phyloP scores from a whole-genome alignment of 2,888 invertebrate species.

The Aspidapion aeneum region DNA sequence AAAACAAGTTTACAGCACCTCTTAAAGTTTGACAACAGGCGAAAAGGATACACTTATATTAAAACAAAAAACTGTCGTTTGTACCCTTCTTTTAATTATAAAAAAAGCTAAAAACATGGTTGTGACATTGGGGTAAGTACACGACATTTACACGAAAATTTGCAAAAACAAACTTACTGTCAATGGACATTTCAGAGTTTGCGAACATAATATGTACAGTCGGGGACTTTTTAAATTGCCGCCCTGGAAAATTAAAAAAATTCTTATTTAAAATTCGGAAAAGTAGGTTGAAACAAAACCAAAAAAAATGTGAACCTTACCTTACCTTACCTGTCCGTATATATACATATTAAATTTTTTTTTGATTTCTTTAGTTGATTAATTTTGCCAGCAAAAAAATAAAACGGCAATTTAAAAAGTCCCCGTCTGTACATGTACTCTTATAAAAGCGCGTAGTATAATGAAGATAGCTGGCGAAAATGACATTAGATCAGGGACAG shows the following conservation, averaged over 20 bases:
- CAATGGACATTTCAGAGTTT: constrained; percentile 79
- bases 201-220: too few species aligned
- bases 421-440: too few species aligned
- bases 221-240: too few species aligned
- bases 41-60: constrained; percentile 74
- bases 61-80: constrained; percentile 89
- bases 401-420: too few species aligned
- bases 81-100: constrained; percentile 77
- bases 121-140: constrained; percentile 72
- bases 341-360: too few species aligned
- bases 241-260: too few species aligned
- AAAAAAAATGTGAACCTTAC: too few species aligned
- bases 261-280: too few species aligned
- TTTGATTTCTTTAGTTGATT: too few species aligned
- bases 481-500: constrained; percentile 62
- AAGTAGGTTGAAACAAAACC: too few species aligned
- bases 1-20: constrained; percentile 80
- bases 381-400: too few species aligned
- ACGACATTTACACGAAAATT: constrained; percentile 69
- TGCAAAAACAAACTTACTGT: constrained; percentile 72
- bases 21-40: constrained; percentile 63
- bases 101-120: constrained; percentile 80
- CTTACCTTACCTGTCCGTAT: too few species aligned
- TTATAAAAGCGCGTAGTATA: constrained; percentile 82
- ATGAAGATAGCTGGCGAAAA: constrained; percentile 62